Percentiles rank a stretch among this genome's conserved stretches.
Evolutionary conservation across 2,888 invertebrate genomes (phyloP).

Genomic region (Dicycla oo): DNA sequence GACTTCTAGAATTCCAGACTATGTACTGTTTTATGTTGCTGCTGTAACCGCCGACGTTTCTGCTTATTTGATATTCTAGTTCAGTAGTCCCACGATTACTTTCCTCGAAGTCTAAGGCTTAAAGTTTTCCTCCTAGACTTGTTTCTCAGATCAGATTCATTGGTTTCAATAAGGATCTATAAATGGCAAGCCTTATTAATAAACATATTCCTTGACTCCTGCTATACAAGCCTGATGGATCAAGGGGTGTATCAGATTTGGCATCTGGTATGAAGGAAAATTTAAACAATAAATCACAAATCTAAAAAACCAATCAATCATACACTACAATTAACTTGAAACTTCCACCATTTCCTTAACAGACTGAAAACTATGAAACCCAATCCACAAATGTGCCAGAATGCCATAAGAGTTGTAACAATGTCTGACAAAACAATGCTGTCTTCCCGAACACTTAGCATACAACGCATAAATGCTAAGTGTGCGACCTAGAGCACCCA

Average conservation of each 20-base stretch:
- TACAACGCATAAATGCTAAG: slow-evolving; percentile 40
- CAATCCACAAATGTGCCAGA: slow-evolving; percentile 15
- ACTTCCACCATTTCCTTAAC: slow-evolving; percentile 22
- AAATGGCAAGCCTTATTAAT: not conserved
- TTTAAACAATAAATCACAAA: not conserved
- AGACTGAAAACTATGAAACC: slow-evolving; percentile 15
- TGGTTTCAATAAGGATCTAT: slow-evolving; percentile 1
- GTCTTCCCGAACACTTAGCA: slow-evolving; percentile 49
- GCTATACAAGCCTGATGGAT: slow-evolving; percentile 5
- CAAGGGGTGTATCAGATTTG: slow-evolving; percentile 34
- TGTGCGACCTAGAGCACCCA: slow-evolving; percentile 52
- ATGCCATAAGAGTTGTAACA: slow-evolving; percentile 42
- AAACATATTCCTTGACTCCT: not conserved
- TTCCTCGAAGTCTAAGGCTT: not conserved
- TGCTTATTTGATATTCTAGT: not conserved
- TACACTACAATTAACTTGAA: slow-evolving; percentile 26
- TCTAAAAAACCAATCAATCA: slow-evolving; percentile 30
- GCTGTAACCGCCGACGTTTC: not conserved
- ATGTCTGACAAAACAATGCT: slow-evolving; percentile 39
- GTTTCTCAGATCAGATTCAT: not conserved
- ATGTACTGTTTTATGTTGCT: slow-evolving; percentile 12
- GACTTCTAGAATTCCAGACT: slow-evolving; percentile 5
- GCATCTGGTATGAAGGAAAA: slow-evolving; percentile 17
- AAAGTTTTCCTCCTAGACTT: not conserved
- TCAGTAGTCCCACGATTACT: not conserved